A percentile compares a stretch with the other conserved stretches of the same genome.
Conservation (phyloP, 2,113 vertebrate genomes). For the Recurvirostra avosetta region DNA sequence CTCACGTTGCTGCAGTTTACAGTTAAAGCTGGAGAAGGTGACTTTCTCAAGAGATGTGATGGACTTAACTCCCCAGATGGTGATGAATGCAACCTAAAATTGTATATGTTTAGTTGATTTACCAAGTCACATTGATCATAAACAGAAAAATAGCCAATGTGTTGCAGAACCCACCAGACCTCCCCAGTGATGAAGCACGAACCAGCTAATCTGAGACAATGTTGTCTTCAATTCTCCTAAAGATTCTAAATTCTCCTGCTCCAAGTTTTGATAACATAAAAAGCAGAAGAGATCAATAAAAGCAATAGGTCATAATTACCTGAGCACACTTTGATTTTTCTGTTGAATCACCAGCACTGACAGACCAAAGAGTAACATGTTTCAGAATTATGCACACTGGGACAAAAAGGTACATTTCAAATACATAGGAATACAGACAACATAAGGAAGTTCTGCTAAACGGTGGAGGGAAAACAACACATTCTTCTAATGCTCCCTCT, state of each 20-base stretch:
- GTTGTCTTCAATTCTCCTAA: not conserved
- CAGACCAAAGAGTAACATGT: not conserved
- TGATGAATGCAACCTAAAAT: conserved; percentile 83
- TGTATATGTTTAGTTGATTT: not conserved
- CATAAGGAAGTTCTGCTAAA: not conserved
- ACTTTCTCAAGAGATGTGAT: conserved; percentile 75
- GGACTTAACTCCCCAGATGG: conserved; percentile 83
- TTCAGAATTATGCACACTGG: not conserved
- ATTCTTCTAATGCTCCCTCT: not conserved
- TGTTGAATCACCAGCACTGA: not conserved
- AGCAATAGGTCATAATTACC: not conserved
- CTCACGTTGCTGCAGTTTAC: conserved; percentile 79
- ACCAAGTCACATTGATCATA: not conserved
- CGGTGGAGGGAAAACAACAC: not conserved
- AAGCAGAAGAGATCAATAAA: not conserved
- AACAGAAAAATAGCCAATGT: not conserved
- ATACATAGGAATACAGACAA: not conserved
- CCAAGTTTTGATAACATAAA: not conserved
- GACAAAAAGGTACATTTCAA: not conserved
- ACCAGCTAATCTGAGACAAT: not conserved
- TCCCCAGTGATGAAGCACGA: not conserved
- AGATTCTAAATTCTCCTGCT: not conserved
- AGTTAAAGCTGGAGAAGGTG: conserved; percentile 68
- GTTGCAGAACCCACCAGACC: not conserved
- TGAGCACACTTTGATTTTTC: not conserved